These are phyloP conservation scores for Drosophila paramelanica DNA, from an alignment of 2,888 invertebrate genomes.

Conservation along the genomic window DNA sequence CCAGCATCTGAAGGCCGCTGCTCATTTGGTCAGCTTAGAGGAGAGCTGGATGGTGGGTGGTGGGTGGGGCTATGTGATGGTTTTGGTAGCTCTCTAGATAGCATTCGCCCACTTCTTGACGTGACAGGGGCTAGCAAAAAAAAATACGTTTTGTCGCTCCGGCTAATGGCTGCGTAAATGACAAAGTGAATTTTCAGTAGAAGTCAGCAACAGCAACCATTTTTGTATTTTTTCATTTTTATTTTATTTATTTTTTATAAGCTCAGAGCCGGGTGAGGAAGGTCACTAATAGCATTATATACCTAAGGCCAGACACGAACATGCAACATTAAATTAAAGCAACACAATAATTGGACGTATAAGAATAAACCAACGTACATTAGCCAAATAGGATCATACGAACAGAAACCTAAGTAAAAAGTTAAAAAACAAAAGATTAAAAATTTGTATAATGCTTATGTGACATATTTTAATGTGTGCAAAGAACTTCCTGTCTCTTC, in stretches of 20 bases:
- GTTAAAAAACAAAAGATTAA: not conserved
- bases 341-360: constrained; percentile 48
- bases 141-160: constrained; percentile 62
- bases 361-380: constrained; percentile 39
- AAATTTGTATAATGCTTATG: not conserved
- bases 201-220: constrained; percentile 35
- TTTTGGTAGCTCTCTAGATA: constrained; percentile 10
- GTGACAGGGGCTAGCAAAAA: constrained; percentile 56
- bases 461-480: not conserved
- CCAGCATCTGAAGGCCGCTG: constrained; percentile 39
- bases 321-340: constrained; percentile 41
- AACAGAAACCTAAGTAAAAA: not conserved
- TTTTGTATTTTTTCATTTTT: not conserved
- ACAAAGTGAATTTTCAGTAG: constrained; percentile 73
- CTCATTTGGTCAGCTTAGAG: constrained; percentile 69
- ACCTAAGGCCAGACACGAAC: constrained; percentile 29
- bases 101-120: constrained; percentile 68
- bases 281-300: constrained; percentile 62
- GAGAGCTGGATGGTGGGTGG: not conserved
- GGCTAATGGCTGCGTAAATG: constrained; percentile 77
- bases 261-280: constrained; percentile 41
- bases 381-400: constrained; percentile 36
- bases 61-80: not conserved
- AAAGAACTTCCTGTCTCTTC: too few species aligned
- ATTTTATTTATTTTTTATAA: constrained; percentile 26